phyloP scores from a whole-genome alignment of 2,888 invertebrate species.

The Neria commutata region DNA sequence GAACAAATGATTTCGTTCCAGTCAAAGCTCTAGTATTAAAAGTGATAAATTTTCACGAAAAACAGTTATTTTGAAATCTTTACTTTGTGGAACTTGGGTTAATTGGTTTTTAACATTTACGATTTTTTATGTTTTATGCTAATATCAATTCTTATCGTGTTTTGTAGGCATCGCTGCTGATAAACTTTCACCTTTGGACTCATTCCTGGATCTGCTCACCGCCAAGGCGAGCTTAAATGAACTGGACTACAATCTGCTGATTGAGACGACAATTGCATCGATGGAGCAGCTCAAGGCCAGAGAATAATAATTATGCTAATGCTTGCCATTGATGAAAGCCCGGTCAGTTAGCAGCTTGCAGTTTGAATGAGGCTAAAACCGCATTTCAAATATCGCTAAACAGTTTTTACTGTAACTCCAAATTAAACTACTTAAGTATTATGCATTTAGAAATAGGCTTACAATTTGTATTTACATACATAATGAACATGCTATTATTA shows the following conservation, averaged over 20 bases:
- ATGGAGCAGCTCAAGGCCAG: conserved; percentile 50
- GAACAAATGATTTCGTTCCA: no score
- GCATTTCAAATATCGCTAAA: neutral
- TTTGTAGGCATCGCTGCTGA: conserved; percentile 75
- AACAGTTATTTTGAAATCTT: neutral
- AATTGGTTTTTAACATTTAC: conserved; percentile 22
- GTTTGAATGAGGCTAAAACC: neutral
- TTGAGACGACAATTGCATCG: conserved; percentile 73
- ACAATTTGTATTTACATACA: no score
- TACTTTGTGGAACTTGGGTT: neutral
- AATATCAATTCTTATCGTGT: neutral
- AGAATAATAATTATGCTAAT: neutral
- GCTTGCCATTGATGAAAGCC: no score
- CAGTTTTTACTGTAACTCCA: no score
- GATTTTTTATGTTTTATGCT: conserved; percentile 14
- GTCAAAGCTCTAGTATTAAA: no score
- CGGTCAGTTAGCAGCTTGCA: neutral
- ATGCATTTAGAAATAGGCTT: no score
- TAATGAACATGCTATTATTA: no score
- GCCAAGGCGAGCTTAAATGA: conserved; percentile 87
- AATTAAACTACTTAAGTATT: no score
- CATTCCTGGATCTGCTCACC: conserved; percentile 82
- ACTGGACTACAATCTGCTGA: conserved; percentile 82
- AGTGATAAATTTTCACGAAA: neutral
- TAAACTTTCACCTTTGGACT: conserved; percentile 79